Conservation (phyloP, 2,113 vertebrate species). For the Poeciliopsis prolifica region DNA sequence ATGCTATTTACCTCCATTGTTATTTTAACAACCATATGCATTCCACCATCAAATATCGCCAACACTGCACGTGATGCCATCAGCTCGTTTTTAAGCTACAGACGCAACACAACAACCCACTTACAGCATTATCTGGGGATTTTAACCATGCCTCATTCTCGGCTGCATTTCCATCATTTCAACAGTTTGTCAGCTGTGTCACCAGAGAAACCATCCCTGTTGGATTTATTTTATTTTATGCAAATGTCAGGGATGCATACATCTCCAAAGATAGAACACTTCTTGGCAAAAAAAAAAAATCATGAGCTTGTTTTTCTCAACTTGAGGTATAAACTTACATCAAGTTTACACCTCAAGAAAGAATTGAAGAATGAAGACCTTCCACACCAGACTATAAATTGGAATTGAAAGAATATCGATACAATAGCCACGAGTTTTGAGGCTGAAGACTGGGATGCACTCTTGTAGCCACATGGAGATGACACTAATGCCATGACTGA, state of each 20-base stretch:
- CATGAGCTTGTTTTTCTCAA: too few relatives aligned
- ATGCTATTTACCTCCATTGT: background rate
- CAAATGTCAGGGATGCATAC: background rate
- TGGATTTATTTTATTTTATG: background rate
- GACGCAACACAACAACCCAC: background rate
- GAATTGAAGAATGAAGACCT: too few relatives aligned
- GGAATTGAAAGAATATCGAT: too few relatives aligned
- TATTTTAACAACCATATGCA: background rate
- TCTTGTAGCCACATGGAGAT: too few relatives aligned
- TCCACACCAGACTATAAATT: too few relatives aligned
- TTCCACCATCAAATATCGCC: background rate
- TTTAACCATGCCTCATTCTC: background rate
- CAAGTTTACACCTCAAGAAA: too few relatives aligned
- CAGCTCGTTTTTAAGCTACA: background rate
- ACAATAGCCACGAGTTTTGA: too few relatives aligned
- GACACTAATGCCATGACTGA: too few relatives aligned
- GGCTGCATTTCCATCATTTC: background rate
- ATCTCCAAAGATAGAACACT: background rate
- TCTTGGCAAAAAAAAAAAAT: too few relatives aligned
- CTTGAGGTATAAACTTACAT: too few relatives aligned
- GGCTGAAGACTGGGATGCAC: too few relatives aligned
- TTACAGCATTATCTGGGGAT: background rate
- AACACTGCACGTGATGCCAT: background rate
- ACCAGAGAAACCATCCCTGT: background rate
- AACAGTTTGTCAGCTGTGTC: background rate